A percentile compares a stretch with the other conserved stretches of the same genome.
phyloP scores from a whole-genome alignment of 2,113 vertebrate species.

The Sakesphorus luctuosus region DNA sequence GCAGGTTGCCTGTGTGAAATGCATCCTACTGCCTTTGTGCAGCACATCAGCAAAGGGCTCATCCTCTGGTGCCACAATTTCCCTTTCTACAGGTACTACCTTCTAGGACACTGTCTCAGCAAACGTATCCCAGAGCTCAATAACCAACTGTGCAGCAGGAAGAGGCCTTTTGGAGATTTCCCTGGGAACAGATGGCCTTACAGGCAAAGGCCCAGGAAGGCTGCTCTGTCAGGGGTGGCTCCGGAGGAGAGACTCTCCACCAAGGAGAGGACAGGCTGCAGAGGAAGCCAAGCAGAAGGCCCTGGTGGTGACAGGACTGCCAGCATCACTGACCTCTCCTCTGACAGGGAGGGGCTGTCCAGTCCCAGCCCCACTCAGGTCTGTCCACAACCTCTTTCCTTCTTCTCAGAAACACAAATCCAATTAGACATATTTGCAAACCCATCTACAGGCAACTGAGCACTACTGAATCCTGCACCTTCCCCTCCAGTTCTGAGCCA shows the following conservation, averaged over 20 bases:
- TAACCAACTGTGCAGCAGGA: background rate
- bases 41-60: background rate
- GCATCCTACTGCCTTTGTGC: background rate
- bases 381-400: background rate
- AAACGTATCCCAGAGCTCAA: background rate
- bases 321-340: background rate
- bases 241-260: background rate
- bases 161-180: background rate
- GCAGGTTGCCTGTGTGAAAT: too few relatives aligned
- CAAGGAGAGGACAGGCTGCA: background rate
- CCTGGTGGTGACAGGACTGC: background rate
- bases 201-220: background rate
- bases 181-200: background rate
- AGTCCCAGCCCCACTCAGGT: background rate
- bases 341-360: accelerated
- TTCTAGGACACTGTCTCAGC: background rate
- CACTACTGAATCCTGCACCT: background rate
- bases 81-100: background rate
- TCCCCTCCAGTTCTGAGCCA: background rate
- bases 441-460: background rate
- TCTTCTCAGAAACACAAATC: background rate
- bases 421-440: background rate
- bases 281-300: background rate
- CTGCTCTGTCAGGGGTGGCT: background rate
- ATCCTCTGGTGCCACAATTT: background rate